Percentiles rank a stretch among this genome's conserved stretches.
These are phyloP conservation scores for Drosophila percnosoma DNA, from an alignment of 2,888 invertebrate species.

Conservation along the genomic window DNA sequence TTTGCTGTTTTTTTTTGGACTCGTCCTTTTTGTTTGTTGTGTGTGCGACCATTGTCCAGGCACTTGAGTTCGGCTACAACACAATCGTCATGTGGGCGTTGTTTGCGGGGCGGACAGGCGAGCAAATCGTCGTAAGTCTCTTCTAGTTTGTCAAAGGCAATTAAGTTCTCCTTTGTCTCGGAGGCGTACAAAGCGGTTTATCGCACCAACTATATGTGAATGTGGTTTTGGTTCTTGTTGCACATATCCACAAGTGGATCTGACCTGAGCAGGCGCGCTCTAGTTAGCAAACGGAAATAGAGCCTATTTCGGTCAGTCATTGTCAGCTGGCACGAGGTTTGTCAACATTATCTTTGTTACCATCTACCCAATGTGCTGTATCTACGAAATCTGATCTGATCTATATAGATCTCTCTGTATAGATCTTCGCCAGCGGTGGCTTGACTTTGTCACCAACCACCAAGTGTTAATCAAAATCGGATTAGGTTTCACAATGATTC, in stretches of 20 bases:
- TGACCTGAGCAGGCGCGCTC: slow-evolving; percentile 26
- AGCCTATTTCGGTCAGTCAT: slow-evolving; percentile 58
- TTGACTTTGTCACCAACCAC: slow-evolving; percentile 47
- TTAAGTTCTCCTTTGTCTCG: slow-evolving; percentile 57
- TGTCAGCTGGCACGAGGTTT: slow-evolving; percentile 43
- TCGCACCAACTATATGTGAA: slow-evolving; percentile 1
- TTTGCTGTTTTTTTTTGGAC: slow-evolving; percentile 22
- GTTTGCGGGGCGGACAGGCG: slow-evolving; percentile 53
- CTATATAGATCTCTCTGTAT: slow-evolving; percentile 27
- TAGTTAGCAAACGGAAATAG: slow-evolving; percentile 65
- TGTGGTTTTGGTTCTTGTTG: slow-evolving; percentile 5
- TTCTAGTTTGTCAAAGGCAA: slow-evolving; percentile 70
- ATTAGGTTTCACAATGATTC: slow-evolving; percentile 16
- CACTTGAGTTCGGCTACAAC: slow-evolving; percentile 43
- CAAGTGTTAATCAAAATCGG: slow-evolving; percentile 42
- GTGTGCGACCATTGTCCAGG: slow-evolving; percentile 42
- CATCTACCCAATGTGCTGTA: slow-evolving; percentile 12
- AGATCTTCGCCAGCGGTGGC: slow-evolving; percentile 4
- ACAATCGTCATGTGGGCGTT: slow-evolving; percentile 52
- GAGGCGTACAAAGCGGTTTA: slow-evolving; percentile 67
- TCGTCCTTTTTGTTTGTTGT: slow-evolving; percentile 19
- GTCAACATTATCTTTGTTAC: slow-evolving; percentile 61
- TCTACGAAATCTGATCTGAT: slow-evolving; percentile 28
- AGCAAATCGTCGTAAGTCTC: slow-evolving; percentile 57
- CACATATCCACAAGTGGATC: not conserved